Evolutionary conservation across 2,888 invertebrate species (phyloP).

Genomic region (Lasioglossum vierecki): DNA sequence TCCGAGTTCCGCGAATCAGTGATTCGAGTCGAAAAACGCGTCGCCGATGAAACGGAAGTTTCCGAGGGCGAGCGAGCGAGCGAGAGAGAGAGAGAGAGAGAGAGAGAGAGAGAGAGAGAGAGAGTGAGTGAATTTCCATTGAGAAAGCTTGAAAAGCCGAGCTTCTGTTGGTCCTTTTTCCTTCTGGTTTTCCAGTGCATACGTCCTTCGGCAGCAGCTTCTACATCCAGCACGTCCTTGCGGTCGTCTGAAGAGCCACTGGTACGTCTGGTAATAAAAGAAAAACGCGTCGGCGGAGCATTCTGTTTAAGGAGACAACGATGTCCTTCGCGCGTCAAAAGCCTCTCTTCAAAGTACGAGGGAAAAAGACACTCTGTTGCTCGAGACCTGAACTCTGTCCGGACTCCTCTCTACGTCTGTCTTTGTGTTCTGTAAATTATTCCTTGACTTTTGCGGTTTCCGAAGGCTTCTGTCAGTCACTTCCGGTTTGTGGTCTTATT

Average conservation of each 20-base stretch:
- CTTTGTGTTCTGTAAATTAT: background rate
- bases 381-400: background rate
- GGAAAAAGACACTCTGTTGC: background rate
- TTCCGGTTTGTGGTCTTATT: background rate
- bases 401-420: background rate
- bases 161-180: background rate
- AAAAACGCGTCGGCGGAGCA: background rate
- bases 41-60: background rate
- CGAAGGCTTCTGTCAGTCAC: background rate
- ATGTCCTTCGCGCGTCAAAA: conserved; percentile 9
- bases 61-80: background rate
- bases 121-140: background rate
- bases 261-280: background rate
- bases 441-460: background rate
- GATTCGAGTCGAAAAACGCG: conserved; percentile 1
- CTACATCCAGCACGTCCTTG: background rate
- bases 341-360: background rate
- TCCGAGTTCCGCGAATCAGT: background rate
- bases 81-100: background rate
- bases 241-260: conserved; percentile 16
- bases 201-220: background rate
- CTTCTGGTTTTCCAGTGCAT: background rate
- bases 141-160: background rate
- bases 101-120: no score
- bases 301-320: background rate